A percentile compares a stretch with the other conserved stretches of the same genome.
Conservation (phyloP, 2,888 invertebrate species). For the Thalpophila matura region DNA sequence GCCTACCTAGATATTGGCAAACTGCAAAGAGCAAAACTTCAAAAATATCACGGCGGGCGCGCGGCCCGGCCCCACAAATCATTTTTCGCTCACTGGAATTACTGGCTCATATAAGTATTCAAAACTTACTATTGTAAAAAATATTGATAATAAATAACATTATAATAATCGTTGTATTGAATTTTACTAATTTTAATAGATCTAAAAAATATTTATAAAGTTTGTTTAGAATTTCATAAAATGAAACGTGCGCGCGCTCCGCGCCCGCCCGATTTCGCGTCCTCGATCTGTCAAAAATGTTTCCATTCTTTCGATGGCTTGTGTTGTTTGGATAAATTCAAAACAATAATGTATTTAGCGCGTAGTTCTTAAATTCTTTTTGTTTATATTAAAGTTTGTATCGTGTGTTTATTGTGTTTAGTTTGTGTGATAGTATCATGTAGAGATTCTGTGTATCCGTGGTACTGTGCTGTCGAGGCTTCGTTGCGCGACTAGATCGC, state of each 20-base stretch:
- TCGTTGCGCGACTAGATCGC: slow-evolving; percentile 69
- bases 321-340: slow-evolving; percentile 76
- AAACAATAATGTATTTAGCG: slow-evolving; percentile 74
- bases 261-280: slow-evolving; percentile 76
- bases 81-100: too few species aligned
- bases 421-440: slow-evolving; percentile 70
- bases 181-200: background rate
- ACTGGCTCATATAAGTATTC: background rate
- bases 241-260: slow-evolving; percentile 78
- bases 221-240: slow-evolving; percentile 60
- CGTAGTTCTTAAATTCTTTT: slow-evolving; percentile 66
- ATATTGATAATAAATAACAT: background rate
- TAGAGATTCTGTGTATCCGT: slow-evolving; percentile 66
- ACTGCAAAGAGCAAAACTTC: too few species aligned
- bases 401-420: slow-evolving; percentile 64
- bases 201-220: slow-evolving; percentile 33
- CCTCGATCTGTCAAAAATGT: slow-evolving; percentile 85
- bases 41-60: too few species aligned
- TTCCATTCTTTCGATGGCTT: slow-evolving; percentile 75
- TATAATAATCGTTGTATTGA: background rate
- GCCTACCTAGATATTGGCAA: too few species aligned
- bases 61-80: too few species aligned
- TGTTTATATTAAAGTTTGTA: slow-evolving; percentile 65
- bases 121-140: background rate
- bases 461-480: slow-evolving; percentile 73